Evolutionary conservation across 2,888 invertebrate species (phyloP), one percentile per base, ranked within the genome.

Genomic region (Tenthredo amoena): DNA sequence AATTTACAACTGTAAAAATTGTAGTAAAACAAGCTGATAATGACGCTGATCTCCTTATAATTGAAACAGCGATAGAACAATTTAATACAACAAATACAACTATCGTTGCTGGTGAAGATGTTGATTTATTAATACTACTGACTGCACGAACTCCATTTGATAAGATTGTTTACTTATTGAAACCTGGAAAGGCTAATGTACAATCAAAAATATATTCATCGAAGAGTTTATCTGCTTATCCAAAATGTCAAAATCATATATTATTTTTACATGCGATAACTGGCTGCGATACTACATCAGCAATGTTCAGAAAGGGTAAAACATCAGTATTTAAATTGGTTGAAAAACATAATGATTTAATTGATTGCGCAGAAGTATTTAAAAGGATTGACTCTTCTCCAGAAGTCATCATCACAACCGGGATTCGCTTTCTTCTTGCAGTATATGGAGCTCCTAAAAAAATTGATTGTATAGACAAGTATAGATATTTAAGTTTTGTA

Each of bases 211-310:
- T 15, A 47, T 47, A 47, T 47, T 15, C 47, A 15, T 47, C 12
- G 0, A 47, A 18, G 18, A 50, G 50, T 50, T 50, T 18, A 50
- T 50, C 50, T 18, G 18, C 50, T 50, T 50, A 4, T 50, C 5
- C 18, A 18, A 50, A 50, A 18, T 50, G 50, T 4, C 50, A 50
- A 18, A 50, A 50, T 50, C 50, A 87, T 31, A 74, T 86, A 2
- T 18, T 83, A 18, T 86, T 86, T 31, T 31, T 84, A 31, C 72
- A 87, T 86, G 89, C 89, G 84, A 86, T 89, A 81, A 88, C 84
- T 43, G 88, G 86, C 55, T 88, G 88, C 37, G 88, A 89, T 81
- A 89, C 87, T 71, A 87, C 87, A 86, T 88, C 88, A 83, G 88
- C 89, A 87, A 74, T 89, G 81, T 89, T 85, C 86, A 86, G 37